Conservation (phyloP, 2,888 invertebrate genomes). For the Xylota segnis region DNA sequence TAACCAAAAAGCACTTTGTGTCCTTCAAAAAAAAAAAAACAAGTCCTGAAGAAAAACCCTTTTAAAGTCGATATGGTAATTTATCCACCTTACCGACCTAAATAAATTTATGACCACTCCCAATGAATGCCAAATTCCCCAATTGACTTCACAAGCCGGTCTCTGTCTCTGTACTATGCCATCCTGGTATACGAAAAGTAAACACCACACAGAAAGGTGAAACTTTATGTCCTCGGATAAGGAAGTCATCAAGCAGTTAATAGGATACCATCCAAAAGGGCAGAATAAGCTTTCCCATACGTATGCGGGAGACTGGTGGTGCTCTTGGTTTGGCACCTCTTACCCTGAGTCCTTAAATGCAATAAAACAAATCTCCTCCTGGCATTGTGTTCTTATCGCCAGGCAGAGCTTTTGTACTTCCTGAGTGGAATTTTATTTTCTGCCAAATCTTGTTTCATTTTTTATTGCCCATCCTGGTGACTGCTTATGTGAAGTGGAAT, state of each 20-base stretch:
- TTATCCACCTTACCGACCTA: neutral
- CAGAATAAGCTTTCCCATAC: conserved; percentile 46
- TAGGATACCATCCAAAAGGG: conserved; percentile 34
- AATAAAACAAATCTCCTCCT: conserved; percentile 48
- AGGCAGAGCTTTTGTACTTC: conserved; percentile 45
- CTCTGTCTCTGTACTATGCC: neutral
- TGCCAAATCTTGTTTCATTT: conserved; percentile 37
- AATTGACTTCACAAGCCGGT: neutral
- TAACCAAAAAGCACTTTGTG: neutral
- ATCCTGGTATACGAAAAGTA: neutral
- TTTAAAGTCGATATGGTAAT: neutral
- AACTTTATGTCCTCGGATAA: conserved; percentile 61
- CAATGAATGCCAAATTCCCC: neutral
- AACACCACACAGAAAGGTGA: neutral
- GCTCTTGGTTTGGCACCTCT: conserved; percentile 36
- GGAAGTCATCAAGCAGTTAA: conserved; percentile 58
- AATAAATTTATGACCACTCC: neutral
- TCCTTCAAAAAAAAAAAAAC: neutral
- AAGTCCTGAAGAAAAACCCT: neutral
- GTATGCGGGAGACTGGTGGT: neutral
- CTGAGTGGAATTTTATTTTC: conserved; percentile 43
- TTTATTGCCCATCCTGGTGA: conserved; percentile 28
- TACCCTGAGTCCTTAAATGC: conserved; percentile 17
- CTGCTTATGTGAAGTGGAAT: neutral
- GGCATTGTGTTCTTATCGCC: conserved; percentile 34